Evolutionary conservation across 2,888 invertebrate genomes (phyloP), one percentile per base, ranked within the genome.

Genomic region (Drosophila lacicola): DNA sequence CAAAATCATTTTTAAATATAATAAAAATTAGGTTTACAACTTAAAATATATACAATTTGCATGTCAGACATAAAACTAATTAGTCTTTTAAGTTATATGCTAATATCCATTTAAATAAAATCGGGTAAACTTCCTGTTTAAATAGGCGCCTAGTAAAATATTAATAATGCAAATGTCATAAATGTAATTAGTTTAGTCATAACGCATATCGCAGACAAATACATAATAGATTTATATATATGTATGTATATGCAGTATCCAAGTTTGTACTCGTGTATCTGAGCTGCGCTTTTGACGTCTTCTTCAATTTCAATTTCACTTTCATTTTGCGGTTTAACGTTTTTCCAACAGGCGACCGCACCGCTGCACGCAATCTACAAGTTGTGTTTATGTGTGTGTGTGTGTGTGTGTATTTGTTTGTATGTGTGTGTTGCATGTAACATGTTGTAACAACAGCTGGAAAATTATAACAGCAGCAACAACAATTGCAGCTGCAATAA

Each of bases 271-370:
- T 51, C 56, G 36, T 56, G 34, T 47, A 54, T 50, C 36, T 37
- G 61, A 65, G 47, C 37, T 53, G 63, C 63, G 74, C 74, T 69
- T 65, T 72, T 70, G 53, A 82, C 82, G 86, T 82, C 83, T 88
- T 83, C 83, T 83, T 88, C 78, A 88, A 88, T 82, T 88, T 79
- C 82, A 82, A 79, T 82, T 82, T 82, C 90, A 88, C 88, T 90
- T 84, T 84, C 85, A 82, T 82, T 75, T 78, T 82, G 87, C 73
- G 82, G 81, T 55, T 74, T 72, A 65, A 37, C 74, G 77, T 73
- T 81, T 88, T 89, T 88, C 83, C 89, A 77, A 85, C 85, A 74
- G 71, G 62, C 70, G n/a, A 80, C 81, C 75, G 62, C 78, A 78
- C 60, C 53, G 75, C 50, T 78, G 80, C 86, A 83, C 88, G 83